These are phyloP conservation scores for Cirrhinus mrigala DNA, from an alignment of 2,797 vertebrate species.

Conservation along the genomic window DNA sequence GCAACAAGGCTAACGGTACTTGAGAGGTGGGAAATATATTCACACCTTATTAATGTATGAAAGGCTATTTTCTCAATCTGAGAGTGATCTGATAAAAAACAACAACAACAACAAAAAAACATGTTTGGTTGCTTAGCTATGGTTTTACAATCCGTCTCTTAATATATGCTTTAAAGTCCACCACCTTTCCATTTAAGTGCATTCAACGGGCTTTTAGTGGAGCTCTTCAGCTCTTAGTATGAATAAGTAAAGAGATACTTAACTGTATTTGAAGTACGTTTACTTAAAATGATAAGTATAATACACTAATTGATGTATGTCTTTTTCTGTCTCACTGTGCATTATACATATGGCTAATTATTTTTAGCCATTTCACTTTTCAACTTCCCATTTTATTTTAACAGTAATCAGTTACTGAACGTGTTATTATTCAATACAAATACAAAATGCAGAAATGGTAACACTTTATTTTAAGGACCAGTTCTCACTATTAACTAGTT, in stretches of 20 bases:
- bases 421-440: background rate
- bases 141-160: background rate
- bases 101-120: too few relatives aligned
- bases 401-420: background rate
- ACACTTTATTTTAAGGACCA: too few relatives aligned
- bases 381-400: background rate
- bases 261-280: conserved; percentile 16
- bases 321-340: background rate
- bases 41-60: background rate
- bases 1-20: background rate
- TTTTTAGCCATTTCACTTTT: background rate
- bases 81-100: too few relatives aligned
- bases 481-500: too few relatives aligned
- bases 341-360: background rate
- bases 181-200: background rate
- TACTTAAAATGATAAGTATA: background rate
- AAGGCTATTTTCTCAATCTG: too few relatives aligned
- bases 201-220: conserved; percentile 2
- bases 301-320: background rate
- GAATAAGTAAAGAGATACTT: conserved; percentile 33
- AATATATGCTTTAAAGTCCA: conserved; percentile 14
- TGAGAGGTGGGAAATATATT: background rate
- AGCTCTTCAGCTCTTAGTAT: conserved; percentile 4
- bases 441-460: too few relatives aligned
- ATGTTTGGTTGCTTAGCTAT: background rate